Conservation (phyloP, 2,888 invertebrate genomes). For the Brenthis ino region DNA sequence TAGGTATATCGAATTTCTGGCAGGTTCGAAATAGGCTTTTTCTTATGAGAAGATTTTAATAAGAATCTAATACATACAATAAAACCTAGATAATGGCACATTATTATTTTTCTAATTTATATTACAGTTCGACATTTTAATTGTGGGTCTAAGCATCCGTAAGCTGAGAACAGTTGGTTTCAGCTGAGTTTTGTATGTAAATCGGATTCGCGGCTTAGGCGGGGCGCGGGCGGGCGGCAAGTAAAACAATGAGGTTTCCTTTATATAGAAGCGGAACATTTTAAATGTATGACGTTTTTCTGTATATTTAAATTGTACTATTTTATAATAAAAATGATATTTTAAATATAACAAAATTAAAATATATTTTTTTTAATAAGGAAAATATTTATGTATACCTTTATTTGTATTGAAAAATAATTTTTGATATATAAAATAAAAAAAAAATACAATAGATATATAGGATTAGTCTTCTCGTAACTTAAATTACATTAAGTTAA, state of each 20-base stretch:
- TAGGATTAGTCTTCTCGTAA: too few species aligned
- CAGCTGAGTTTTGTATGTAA: slow-evolving; percentile 62
- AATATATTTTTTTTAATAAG: background rate
- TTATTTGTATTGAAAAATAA: too few species aligned
- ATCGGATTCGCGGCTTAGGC: slow-evolving; percentile 55
- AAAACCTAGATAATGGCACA: background rate
- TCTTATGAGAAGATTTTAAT: background rate
- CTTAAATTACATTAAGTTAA: background rate
- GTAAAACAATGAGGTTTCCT: slow-evolving; percentile 43
- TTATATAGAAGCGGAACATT: slow-evolving; percentile 34
- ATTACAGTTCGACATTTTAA: slow-evolving; percentile 21
- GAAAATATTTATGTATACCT: too few species aligned
- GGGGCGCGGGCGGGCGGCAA: slow-evolving; percentile 24
- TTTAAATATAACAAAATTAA: background rate
- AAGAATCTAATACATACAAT: background rate
- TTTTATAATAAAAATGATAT: slow-evolving; percentile 9
- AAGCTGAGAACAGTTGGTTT: slow-evolving; percentile 41
- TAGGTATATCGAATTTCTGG: too few species aligned
- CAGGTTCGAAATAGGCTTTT: too few species aligned
- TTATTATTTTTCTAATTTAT: background rate
- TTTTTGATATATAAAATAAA: background rate
- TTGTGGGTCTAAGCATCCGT: slow-evolving; percentile 22
- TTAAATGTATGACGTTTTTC: slow-evolving; percentile 32
- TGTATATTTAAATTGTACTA: slow-evolving; percentile 24
- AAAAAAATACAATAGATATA: too few species aligned